Evolutionary conservation across 2,888 invertebrate species (phyloP).

Genomic region (Agrotis exclamationis): DNA sequence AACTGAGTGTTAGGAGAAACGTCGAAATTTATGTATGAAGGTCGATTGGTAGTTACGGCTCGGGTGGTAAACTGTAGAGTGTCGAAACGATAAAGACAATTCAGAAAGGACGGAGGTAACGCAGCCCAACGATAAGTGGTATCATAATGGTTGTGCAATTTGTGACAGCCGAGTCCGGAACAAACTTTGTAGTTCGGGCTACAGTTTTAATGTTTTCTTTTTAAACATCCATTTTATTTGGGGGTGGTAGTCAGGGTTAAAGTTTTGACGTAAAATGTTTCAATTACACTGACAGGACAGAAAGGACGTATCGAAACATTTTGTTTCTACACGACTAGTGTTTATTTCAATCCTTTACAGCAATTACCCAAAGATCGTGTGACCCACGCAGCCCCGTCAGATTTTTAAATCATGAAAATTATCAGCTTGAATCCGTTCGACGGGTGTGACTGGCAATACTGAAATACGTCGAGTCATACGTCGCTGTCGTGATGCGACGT

Average conservation of each 20-base stretch:
- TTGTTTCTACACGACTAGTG: background rate
- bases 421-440: conserved; percentile 22
- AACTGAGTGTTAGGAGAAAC: conserved; percentile 45
- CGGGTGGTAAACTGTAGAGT: conserved; percentile 42
- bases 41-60: conserved; percentile 54
- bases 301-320: background rate
- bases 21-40: conserved; percentile 56
- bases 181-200: conserved; percentile 29
- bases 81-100: conserved; percentile 54
- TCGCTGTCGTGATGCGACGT: conserved; percentile 6
- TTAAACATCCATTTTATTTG: conserved; percentile 8
- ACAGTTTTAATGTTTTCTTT: conserved; percentile 26
- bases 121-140: conserved; percentile 48
- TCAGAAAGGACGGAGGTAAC: conserved; percentile 49
- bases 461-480: conserved; percentile 11
- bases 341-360: background rate
- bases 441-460: conserved; percentile 15
- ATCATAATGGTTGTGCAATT: conserved; percentile 52
- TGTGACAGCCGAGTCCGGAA: conserved; percentile 37
- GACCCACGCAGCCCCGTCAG: background rate
- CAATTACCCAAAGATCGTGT: background rate
- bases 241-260: background rate
- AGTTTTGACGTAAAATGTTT: conserved; percentile 4
- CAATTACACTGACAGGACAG: background rate
- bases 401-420: background rate